Percentiles rank a stretch among this genome's conserved stretches.
Evolutionary conservation across 2,113 vertebrate species (phyloP).

Genomic region (Phalacrocorax pelagicus): DNA sequence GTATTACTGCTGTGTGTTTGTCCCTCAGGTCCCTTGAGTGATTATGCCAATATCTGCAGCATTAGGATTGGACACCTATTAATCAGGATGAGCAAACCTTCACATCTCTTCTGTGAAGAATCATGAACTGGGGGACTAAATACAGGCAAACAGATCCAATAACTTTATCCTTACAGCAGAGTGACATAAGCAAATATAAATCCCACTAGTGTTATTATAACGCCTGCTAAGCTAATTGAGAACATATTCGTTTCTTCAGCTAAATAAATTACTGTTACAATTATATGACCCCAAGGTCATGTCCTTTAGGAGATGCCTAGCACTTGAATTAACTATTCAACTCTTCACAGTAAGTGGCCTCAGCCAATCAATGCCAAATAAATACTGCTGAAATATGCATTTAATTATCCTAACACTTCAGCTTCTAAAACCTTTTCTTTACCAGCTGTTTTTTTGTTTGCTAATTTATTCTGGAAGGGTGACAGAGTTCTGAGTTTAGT

Average conservation of each 20-base stretch:
- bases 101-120: conserved; percentile 33
- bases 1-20: not conserved
- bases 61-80: conserved; percentile 26
- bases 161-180: conserved; percentile 51
- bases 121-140: conserved; percentile 44
- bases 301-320: conserved; percentile 68
- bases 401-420: conserved; percentile 72
- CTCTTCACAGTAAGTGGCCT: conserved; percentile 67
- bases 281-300: conserved; percentile 73
- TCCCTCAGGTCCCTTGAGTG: not conserved
- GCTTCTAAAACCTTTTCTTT: conserved; percentile 35
- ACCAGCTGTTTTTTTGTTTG: conserved; percentile 24
- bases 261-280: conserved; percentile 77
- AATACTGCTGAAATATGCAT: conserved; percentile 75
- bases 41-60: conserved; percentile 34
- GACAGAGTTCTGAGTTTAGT: conserved; percentile 42
- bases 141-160: conserved; percentile 48
- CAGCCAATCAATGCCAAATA: conserved; percentile 73
- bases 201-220: conserved; percentile 69
- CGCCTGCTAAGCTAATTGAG: conserved; percentile 72
- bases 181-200: conserved; percentile 72
- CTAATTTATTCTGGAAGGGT: conserved; percentile 53
- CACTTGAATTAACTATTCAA: conserved; percentile 69
- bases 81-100: conserved; percentile 53
- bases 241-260: conserved; percentile 70